Evolutionary conservation across 2,113 vertebrate species (phyloP), one percentile per base, ranked within the genome.

Genomic region (Macquaria ambigua): DNA sequence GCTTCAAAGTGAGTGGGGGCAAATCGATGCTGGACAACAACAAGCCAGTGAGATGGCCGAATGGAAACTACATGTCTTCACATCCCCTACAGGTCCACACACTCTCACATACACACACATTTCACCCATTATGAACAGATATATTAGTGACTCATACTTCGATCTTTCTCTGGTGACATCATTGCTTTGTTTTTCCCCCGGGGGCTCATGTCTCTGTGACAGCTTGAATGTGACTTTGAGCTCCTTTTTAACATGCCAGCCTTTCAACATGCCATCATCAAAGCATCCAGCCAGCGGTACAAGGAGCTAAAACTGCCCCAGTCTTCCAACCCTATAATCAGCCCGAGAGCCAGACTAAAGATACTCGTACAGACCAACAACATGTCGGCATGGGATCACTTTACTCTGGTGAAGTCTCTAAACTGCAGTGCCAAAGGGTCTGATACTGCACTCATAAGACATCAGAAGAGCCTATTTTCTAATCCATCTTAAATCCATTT

Each of bases 121-220:
- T 74, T 39, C 71, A 53, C 50, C 70, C 56, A 81, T 84, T 74
- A 58, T 85, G n/a, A 75, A 74, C 74, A 74, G 64, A 89, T 79
- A 39, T 80, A 81, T 88, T 69, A 83, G 62, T 80, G 89, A 90
- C 85, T 93, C 84, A 82, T 75, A 62, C 77, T 90, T 80, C 58
- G 66, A 52, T 88, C 25, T 83, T 68, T 78, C 52, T 74, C 79
- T 75, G 76, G 84, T 93, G 93, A 94, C 89, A 87, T 94, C 84
- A 90, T 34, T 84, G 86, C 59, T 78, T 82, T 70, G 41, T 67
- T 58, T 71, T 63, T 39, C 76, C 87, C 90, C 56, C 31, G 6
- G 59, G 79, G 83, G 75, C 68, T 90, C 74, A 59, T 70, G 82
- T 64, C 85, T 88, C 85, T 77, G 66, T 82, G 78, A 77, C 81